phyloP scores from a whole-genome alignment of 2,888 invertebrate species.

The Pyrrhia umbra region DNA sequence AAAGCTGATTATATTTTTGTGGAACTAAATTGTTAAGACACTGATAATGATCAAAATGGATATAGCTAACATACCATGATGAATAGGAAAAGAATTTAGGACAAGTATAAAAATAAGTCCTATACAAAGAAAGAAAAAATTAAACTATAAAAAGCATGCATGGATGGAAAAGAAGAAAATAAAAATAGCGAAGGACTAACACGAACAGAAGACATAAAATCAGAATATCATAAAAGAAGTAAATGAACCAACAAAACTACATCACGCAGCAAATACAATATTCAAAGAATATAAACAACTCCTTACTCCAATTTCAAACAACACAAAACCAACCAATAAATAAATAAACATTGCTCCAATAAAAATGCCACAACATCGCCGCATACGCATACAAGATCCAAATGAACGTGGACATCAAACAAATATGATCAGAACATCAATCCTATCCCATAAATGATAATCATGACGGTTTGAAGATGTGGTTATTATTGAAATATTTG shows the following conservation, averaged over 20 bases:
- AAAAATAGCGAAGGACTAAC: background rate
- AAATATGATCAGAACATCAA: constrained; percentile 28
- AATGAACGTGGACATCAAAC: constrained; percentile 49
- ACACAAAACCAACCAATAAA: constrained; percentile 48
- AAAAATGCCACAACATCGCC: constrained; percentile 55
- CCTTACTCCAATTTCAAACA: constrained; percentile 60
- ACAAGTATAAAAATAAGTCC: background rate
- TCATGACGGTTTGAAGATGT: too few relatives aligned
- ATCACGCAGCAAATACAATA: constrained; percentile 39
- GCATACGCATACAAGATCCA: constrained; percentile 62
- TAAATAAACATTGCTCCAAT: constrained; percentile 57
- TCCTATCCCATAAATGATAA: too few relatives aligned
- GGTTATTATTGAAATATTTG: too few relatives aligned
- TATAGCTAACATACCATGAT: background rate
- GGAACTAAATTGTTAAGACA: constrained; percentile 5
- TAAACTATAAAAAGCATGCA: too few relatives aligned
- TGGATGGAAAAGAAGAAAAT: too few relatives aligned
- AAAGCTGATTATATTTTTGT: constrained; percentile 23
- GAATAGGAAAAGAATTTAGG: background rate
- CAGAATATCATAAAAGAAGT: background rate
- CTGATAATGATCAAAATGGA: constrained; percentile 3
- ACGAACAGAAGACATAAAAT: background rate
- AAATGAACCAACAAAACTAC: constrained; percentile 16
- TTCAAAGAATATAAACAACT: constrained; percentile 49
- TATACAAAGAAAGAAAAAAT: too few relatives aligned